Evolutionary conservation across 1,140 invertebrate genomes (phyloP), one percentile per base, ranked within the genome.

Genomic region (Aphelinus certus): DNA sequence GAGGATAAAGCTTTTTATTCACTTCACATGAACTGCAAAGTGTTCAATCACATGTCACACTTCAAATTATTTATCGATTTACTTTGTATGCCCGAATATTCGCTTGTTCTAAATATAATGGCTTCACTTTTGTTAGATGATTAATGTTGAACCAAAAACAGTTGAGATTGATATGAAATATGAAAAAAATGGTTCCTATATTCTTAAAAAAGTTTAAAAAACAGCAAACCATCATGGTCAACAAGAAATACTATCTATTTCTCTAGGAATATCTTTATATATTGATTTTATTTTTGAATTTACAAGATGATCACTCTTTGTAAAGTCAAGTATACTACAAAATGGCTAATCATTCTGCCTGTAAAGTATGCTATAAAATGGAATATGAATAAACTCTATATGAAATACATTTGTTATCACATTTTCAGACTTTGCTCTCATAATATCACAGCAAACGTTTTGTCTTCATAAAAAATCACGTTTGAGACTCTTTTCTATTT

Each of bases 1-100:
- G 84, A 82, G 87, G 86, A 83, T 84, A 83, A 83, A 77, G 80
- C 76, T 77, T 84, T 88, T 88, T 88, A 88, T 88, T 88, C 87
- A 88, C 87, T 85, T 86, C 79, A 83, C 79, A 86, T 82, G 83
- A 82, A 78, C 81, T 85, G 83, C 75, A 85, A 87, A 85, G 80
- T 86, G 82, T 80, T 71, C 79, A 81, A 79, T 87, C 82, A 88
- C 85, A 87, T 84, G 79, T 71, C 71, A 79, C 63, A 76, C 77
- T 80, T 71, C 26, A 26, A 71, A 49, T 61, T 68, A 68, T 69
- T 61, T 61, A 57, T 69, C 26, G 26, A 51, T 26, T 66, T 64
- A 72, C n/a, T 73, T 60, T 55, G 61, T 51, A 49, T 68, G 56
- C 62, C 58, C 56, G n/a, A 67, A 42, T 64, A 68, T 49, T 75